Conservation (phyloP, 2,797 vertebrate genomes). For the Monodelphis domestica region DNA sequence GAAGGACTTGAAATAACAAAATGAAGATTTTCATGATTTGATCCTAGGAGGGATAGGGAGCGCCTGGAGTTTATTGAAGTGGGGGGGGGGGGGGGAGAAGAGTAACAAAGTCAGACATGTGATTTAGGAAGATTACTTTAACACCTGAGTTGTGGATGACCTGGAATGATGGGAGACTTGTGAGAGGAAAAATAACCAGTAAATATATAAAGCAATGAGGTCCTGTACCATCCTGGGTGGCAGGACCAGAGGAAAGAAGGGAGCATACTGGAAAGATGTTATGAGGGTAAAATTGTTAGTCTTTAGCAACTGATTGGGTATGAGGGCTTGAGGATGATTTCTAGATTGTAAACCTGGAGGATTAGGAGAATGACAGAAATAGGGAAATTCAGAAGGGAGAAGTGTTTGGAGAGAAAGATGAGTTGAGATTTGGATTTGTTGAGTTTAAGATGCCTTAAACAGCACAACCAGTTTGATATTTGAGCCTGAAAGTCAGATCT, state of each 20-base stretch:
- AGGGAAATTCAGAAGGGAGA: neutral
- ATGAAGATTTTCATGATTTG: neutral
- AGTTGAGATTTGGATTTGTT: neutral
- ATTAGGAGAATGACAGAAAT: neutral
- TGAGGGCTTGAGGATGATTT: neutral
- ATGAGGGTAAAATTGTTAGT: neutral
- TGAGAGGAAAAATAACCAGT: too few species aligned
- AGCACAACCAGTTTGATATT: neutral
- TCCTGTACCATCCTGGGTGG: neutral
- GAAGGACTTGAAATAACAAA: neutral
- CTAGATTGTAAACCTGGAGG: neutral
- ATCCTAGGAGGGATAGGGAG: neutral
- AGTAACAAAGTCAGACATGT: too few species aligned
- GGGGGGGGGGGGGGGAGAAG: neutral
- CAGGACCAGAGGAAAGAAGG: neutral
- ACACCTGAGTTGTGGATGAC: too few species aligned
- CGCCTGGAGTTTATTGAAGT: neutral
- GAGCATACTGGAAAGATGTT: neutral
- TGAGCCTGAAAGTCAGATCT: neutral
- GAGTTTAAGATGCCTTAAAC: neutral
- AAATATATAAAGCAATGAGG: neutral
- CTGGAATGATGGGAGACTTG: too few species aligned
- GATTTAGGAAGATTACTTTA: too few species aligned
- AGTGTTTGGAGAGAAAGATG: neutral
- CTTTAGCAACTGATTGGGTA: neutral